Evolutionary conservation across 2,113 vertebrate species (phyloP), one percentile per base, ranked within the genome.

Genomic region (Nycticorax nycticorax): DNA sequence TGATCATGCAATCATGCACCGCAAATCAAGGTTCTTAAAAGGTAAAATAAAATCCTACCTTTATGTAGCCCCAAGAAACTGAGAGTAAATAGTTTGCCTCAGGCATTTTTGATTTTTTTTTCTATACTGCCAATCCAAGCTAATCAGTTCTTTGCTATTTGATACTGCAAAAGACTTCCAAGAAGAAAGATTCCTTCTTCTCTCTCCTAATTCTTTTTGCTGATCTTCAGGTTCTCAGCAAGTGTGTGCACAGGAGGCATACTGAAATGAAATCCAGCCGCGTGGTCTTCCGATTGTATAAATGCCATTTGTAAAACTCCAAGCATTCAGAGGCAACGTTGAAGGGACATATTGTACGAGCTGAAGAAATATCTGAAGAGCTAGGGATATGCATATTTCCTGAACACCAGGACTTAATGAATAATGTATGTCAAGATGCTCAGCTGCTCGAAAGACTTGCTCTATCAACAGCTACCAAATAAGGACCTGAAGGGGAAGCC

Each of bases 31-130:
- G 53, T 88, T 96, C 84, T 91, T 75, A 96, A 80, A 93, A 97
- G 52, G 48, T 77, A 84, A 96, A 97, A 97, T 55, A 86, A 94
- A 97, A 93, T 97, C 99, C 99, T 99, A 99, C 99, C 99, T 99
- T 99, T 98, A 99, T 99, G 97, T 99, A 99, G 96, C 99, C 99
- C 99, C 99, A 99, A 81, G 99, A 99, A 96, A 99, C 99, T 95
- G 99, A 99, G 63, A 99, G 98, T 93, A 99, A 98, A 98, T 99
- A 99, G 97, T 99, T 99, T 95, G 98, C 98, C 98, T 99, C 99
- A 97, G 99, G 99, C 99, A 99, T 99, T 97, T 98, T 98, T 96
- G 90, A 92, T 94, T 89, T 94, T 95, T 89, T 63, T 63, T 45
- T 45, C 78, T 92, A 32, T 79, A 33, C 55, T 95, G 89, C 63